phyloP scores from a whole-genome alignment of 2,888 invertebrate genomes.

The Lottia scabra region DNA sequence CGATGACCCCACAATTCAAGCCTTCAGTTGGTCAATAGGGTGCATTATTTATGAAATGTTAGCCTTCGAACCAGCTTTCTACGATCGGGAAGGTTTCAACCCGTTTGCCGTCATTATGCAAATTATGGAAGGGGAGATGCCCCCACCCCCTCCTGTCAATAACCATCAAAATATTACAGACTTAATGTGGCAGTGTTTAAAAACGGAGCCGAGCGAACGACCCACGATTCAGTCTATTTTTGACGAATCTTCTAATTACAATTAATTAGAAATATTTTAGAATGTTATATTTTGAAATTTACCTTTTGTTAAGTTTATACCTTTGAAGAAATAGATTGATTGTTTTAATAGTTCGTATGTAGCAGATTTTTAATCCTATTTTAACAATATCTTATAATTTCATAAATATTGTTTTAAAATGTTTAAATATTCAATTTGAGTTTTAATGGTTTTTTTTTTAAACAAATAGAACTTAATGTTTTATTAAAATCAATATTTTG shows the following conservation, averaged over 20 bases:
- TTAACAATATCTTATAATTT: too few species aligned
- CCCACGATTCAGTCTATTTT: constrained; percentile 29
- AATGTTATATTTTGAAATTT: too few species aligned
- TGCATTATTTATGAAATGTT: constrained; percentile 49
- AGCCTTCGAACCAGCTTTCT: constrained; percentile 46
- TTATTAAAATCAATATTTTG: too few species aligned
- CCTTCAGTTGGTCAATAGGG: constrained; percentile 47
- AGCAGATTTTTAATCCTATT: too few species aligned
- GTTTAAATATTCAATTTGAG: too few species aligned
- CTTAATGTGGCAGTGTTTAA: constrained; percentile 34
- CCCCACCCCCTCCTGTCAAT: constrained; percentile 24
- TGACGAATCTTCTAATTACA: neutral
- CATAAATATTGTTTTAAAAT: too few species aligned
- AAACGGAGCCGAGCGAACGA: constrained; percentile 23
- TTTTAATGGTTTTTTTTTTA: too few species aligned
- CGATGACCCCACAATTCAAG: constrained; percentile 32
- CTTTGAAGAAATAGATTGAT: neutral
- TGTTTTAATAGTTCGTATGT: too few species aligned
- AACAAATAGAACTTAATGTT: too few species aligned
- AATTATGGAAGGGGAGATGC: constrained; percentile 36
- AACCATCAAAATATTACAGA: constrained; percentile 24
- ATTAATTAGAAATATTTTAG: too few species aligned
- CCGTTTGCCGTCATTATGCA: constrained; percentile 41
- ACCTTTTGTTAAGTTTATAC: neutral
- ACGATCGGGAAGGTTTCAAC: constrained; percentile 37